Evolutionary conservation across 2,888 invertebrate genomes (phyloP), one percentile per base, ranked within the genome.

Genomic region (Gymnocheta viridis): DNA sequence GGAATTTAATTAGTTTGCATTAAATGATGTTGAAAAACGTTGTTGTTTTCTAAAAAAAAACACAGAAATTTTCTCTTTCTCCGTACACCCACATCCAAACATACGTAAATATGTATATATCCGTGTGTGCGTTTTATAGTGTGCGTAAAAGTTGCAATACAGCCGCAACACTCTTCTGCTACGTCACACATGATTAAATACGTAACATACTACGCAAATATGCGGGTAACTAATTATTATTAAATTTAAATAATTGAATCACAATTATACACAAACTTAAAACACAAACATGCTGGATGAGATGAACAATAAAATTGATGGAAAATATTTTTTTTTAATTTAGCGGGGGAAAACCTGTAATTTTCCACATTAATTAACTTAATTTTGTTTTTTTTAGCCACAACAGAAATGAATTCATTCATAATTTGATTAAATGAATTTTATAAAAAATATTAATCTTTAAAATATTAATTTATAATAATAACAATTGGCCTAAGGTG

Each of bases 1-100:
- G 70, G 64, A 77, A 76, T 70, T 77, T 77, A 82, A 82, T 82
- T 82, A 82, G 77, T 72, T 82, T 77, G 51, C 56, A 51, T 72
- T 77, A 77, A 82, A 82, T 82, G 70, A 72, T 82, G 82, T 49
- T 77, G 77, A 82, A 82, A 69, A 60, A 64, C 49, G 3, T 62
- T 54, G 35, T 73, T 56, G 19, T 60, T 79, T 22, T 51, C 7
- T 24, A 35, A 79, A 54, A 32, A 79, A 19, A 24, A 41, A n/a
- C 14, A 51, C 1, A 7, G n/a, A 1, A 6, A 47, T 47, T 17
- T 47, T 47, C 32, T 7, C 32, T n/a, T 51, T 14, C 27, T 51
- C 24, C 3, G 3, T 10, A 27, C 12, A 10, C 10, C 14, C 22
- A 22, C 9, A 6, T 4, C 1, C 24, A 24, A 12, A 24, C 4